phyloP scores from a whole-genome alignment of 2,113 vertebrate species.

The Progne subis region DNA sequence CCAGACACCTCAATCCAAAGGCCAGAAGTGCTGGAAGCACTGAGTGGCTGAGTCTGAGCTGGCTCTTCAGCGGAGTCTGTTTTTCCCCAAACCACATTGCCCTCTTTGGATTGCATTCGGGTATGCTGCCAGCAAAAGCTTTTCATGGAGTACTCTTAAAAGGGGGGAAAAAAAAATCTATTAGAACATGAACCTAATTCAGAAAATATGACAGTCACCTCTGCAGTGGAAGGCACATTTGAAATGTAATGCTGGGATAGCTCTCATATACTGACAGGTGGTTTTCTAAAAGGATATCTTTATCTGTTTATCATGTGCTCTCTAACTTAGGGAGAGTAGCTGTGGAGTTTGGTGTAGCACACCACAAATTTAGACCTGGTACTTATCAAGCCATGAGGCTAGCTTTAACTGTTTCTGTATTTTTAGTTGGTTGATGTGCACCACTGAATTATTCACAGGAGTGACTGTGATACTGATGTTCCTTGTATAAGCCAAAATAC shows the following conservation, averaged over 20 bases:
- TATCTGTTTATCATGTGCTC: background rate
- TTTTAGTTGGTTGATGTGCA: background rate
- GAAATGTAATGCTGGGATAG: background rate
- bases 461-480: background rate
- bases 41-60: background rate
- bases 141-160: background rate
- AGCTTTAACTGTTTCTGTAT: background rate
- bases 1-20: background rate
- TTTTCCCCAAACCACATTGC: background rate
- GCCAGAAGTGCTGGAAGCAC: background rate
- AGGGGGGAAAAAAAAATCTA: fast-evolving
- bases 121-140: background rate
- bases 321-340: background rate
- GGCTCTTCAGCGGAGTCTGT: background rate
- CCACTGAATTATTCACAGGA: background rate
- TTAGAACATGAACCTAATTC: background rate
- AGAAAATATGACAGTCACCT: background rate
- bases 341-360: background rate
- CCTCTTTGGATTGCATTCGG: background rate
- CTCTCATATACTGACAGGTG: background rate
- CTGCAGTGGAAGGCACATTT: background rate
- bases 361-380: background rate
- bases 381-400: background rate
- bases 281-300: background rate
- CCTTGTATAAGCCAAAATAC: background rate